phyloP scores from a whole-genome alignment of 2,797 vertebrate genomes.

The Alca torda region DNA sequence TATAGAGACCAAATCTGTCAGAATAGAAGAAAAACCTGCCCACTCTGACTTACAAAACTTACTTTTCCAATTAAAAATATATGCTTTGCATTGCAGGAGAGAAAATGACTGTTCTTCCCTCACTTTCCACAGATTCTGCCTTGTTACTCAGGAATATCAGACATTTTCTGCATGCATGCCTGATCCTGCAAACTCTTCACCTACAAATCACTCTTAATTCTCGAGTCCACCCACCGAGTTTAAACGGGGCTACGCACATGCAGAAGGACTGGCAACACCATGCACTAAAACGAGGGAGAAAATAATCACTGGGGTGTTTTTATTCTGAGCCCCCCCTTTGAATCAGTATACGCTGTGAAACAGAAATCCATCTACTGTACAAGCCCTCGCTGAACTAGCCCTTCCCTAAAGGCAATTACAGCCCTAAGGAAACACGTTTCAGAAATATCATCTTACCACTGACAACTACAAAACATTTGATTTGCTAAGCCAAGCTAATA shows the following conservation, averaged over 20 bases:
- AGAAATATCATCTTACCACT: constrained; percentile 30
- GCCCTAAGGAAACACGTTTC: constrained; percentile 4
- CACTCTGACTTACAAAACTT: constrained; percentile 57
- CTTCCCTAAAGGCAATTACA: background rate
- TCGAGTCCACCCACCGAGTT: constrained; percentile 43
- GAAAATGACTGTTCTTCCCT: constrained; percentile 21
- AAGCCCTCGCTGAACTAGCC: background rate
- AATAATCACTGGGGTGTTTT: background rate
- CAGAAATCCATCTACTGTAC: background rate
- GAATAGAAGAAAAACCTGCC: constrained; percentile 62
- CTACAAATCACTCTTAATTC: constrained; percentile 36
- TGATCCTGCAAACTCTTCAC: constrained; percentile 51
- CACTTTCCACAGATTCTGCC: constrained; percentile 7
- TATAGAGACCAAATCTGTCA: constrained; percentile 66
- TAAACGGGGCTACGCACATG: constrained; percentile 45
- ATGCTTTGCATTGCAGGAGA: constrained; percentile 14
- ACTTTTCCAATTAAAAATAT: constrained; percentile 49
- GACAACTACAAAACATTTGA: constrained; percentile 60
- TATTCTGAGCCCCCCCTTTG: background rate
- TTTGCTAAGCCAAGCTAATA: constrained; percentile 55
- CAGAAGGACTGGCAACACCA: background rate
- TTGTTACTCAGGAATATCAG: constrained; percentile 33
- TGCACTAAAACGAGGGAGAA: background rate
- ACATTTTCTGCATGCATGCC: constrained; percentile 40
- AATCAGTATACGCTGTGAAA: background rate